Evolutionary conservation across 35 echinoderm and acorn worm species (phyloP).

Genomic region (Stichopus chloronotus): DNA sequence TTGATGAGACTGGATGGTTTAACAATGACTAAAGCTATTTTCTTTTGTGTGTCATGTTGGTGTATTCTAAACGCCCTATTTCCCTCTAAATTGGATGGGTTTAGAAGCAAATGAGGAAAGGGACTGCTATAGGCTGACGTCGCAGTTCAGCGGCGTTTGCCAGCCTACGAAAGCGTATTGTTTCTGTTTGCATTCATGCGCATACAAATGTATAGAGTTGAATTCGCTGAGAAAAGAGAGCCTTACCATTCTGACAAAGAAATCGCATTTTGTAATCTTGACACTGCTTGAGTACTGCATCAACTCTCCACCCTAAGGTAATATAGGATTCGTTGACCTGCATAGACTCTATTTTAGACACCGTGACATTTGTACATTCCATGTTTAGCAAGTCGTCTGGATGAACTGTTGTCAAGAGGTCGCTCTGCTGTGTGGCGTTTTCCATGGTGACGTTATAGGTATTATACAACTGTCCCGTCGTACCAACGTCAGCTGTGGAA

Average conservation of each 20-base stretch:
- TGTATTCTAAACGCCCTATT: too few relatives aligned
- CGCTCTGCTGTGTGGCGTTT: not conserved
- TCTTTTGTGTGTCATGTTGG: too few relatives aligned
- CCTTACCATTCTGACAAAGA: conserved; percentile 68
- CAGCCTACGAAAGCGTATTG: too few relatives aligned
- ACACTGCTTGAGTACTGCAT: conserved; percentile 49
- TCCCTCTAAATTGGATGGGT: too few relatives aligned
- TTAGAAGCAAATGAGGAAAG: too few relatives aligned
- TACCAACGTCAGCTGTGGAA: not conserved
- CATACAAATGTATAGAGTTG: too few relatives aligned
- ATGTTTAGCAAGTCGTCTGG: not conserved
- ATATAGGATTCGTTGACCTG: conserved; percentile 61
- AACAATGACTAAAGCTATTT: too few relatives aligned
- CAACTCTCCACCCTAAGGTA: conserved; percentile 55
- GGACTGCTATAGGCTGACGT: too few relatives aligned
- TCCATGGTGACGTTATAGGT: not conserved
- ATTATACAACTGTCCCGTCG: not conserved
- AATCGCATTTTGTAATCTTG: conserved; percentile 71
- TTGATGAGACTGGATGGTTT: too few relatives aligned
- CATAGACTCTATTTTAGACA: conserved; percentile 5
- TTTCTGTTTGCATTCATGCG: too few relatives aligned
- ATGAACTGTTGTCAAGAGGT: conserved; percentile 27
- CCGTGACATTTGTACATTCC: conserved; percentile 61
- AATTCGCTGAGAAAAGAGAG: not conserved
- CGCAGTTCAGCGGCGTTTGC: too few relatives aligned